Evolutionary conservation across 2,888 invertebrate species (phyloP).

Genomic region (Clitarchus hookeri): DNA sequence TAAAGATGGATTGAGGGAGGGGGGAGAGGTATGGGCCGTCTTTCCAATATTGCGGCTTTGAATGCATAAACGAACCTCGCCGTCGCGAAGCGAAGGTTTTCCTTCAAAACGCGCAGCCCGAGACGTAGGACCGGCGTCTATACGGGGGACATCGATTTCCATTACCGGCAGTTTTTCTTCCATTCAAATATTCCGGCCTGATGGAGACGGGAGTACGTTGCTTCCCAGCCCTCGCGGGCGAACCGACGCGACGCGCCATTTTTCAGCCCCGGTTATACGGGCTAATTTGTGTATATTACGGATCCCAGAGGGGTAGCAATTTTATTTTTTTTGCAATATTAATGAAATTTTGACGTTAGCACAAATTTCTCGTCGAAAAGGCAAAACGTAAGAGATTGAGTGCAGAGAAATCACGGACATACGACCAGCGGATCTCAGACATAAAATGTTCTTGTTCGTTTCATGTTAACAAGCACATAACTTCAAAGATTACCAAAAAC

Average conservation of each 20-base stretch:
- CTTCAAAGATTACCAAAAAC: too few relatives aligned
- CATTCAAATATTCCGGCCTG: neutral
- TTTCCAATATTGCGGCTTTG: conserved; percentile 1
- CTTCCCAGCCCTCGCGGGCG: neutral
- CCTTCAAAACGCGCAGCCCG: neutral
- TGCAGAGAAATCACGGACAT: too few relatives aligned
- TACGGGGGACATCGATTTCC: neutral
- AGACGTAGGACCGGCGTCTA: neutral
- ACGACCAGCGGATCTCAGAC: too few relatives aligned
- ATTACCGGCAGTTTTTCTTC: neutral
- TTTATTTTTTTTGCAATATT: neutral
- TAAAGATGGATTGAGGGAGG: neutral
- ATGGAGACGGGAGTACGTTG: neutral
- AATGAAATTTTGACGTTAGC: neutral
- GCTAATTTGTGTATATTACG: neutral
- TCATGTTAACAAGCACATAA: too few relatives aligned
- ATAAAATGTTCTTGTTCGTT: too few relatives aligned
- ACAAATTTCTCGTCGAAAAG: too few relatives aligned
- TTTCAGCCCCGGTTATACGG: neutral
- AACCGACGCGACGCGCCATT: neutral
- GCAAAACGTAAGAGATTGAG: too few relatives aligned
- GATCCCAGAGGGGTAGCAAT: neutral
- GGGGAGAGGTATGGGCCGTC: neutral
- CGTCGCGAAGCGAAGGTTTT: neutral
- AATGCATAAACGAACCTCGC: conserved; percentile 3